Percentiles rank a stretch among this genome's conserved stretches.
These are phyloP conservation scores for Prenolepis imparis DNA, from an alignment of 2,888 invertebrate genomes.

Conservation along the genomic window DNA sequence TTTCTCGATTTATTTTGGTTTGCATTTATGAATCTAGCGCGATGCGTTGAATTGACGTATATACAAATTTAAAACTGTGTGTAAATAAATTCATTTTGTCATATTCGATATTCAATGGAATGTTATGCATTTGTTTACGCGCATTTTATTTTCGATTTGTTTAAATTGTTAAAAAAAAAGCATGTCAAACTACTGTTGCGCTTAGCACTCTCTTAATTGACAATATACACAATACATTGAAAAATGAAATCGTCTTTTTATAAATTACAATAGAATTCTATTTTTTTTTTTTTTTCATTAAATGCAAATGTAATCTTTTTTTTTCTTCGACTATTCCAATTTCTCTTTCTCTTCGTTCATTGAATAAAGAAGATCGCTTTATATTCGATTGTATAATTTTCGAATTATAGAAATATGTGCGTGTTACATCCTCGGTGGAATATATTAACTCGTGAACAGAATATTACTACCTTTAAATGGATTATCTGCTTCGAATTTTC, in stretches of 20 bases:
- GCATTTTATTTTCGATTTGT: constrained; percentile 27
- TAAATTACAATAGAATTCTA: constrained; percentile 1
- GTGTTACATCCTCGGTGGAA: not conserved
- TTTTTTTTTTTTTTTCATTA: not conserved
- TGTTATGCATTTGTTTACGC: not conserved
- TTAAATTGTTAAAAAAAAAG: not conserved
- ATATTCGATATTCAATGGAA: not conserved
- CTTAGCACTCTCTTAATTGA: not conserved
- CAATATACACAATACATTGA: not conserved
- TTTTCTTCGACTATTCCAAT: too few relatives aligned
- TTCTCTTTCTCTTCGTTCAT: not conserved
- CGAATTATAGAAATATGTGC: not conserved
- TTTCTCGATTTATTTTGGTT: not conserved
- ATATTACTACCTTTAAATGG: constrained; percentile 9
- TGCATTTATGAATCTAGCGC: not conserved
- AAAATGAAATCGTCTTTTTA: not conserved
- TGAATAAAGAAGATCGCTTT: constrained; percentile 8
- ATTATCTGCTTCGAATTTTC: constrained; percentile 36
- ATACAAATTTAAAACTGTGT: not conserved
- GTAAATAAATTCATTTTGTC: constrained; percentile 29
- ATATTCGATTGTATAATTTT: not conserved
- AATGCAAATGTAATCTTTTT: constrained; percentile 13
- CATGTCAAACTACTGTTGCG: not conserved
- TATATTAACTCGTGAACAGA: not conserved
- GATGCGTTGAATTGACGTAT: not conserved